These are phyloP conservation scores for Alexandromys fortis DNA, from an alignment of 2,113 vertebrate species.

Conservation along the genomic window DNA sequence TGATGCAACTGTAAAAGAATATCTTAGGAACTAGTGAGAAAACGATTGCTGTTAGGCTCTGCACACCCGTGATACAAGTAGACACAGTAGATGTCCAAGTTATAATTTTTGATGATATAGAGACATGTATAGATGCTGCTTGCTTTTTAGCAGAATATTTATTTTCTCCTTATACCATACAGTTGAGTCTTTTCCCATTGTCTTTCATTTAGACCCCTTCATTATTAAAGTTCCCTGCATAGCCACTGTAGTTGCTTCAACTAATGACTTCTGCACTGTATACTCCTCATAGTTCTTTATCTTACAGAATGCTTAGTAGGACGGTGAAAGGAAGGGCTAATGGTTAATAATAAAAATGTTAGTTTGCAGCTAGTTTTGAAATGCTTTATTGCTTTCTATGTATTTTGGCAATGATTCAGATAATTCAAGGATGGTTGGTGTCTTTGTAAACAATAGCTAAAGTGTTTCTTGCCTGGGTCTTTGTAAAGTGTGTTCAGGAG, in stretches of 20 bases:
- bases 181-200: background rate
- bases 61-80: background rate
- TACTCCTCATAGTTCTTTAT: background rate
- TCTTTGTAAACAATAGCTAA: conserved; percentile 13
- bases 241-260: background rate
- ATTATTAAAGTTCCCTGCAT: background rate
- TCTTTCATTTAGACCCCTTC: conserved; percentile 1
- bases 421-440: conserved; percentile 13
- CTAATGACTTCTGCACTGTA: background rate
- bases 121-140: background rate
- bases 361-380: background rate
- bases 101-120: background rate
- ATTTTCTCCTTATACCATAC: background rate
- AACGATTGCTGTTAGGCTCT: background rate
- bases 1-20: background rate
- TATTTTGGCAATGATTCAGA: background rate
- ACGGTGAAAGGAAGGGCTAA: background rate
- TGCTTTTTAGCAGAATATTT: background rate
- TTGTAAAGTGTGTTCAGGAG: background rate
- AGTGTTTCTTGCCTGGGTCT: background rate
- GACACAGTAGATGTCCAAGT: background rate
- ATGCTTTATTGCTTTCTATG: background rate
- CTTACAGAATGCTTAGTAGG: background rate
- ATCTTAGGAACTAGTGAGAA: background rate
- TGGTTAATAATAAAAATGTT: background rate